Conservation (phyloP, 2,113 vertebrate species). For the Melanostigma gelatinosum region DNA sequence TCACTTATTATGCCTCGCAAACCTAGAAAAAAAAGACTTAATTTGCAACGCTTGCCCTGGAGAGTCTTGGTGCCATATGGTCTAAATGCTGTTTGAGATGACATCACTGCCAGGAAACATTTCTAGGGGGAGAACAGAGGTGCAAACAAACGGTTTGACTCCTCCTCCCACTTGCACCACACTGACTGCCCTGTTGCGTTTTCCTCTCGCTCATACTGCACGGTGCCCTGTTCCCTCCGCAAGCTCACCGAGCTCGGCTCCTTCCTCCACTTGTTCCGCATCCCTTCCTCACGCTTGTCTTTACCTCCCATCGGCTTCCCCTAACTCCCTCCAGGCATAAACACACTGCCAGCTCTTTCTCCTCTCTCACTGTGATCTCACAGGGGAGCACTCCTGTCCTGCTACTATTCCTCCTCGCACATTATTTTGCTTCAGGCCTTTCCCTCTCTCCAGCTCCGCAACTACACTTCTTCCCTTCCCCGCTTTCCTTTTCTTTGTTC, state of each 20-base stretch:
- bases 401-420: constrained; percentile 49
- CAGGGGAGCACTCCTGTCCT: constrained; percentile 66
- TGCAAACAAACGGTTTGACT: constrained; percentile 18
- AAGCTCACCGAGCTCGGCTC: constrained; percentile 38
- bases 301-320: constrained; percentile 52
- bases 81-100: constrained; percentile 42
- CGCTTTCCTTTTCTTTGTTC: background rate
- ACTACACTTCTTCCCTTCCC: constrained; percentile 14
- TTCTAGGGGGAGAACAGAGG: constrained; percentile 27
- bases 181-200: constrained; percentile 21
- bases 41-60: constrained; percentile 16
- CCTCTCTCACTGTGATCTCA: constrained; percentile 65
- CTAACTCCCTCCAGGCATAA: constrained; percentile 63
- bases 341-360: constrained; percentile 50
- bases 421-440: constrained; percentile 56
- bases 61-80: constrained; percentile 25
- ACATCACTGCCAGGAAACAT: constrained; percentile 33
- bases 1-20: background rate
- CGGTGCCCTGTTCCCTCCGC: constrained; percentile 8
- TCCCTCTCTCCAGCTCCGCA: constrained; percentile 26
- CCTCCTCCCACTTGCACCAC: background rate
- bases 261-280: constrained; percentile 29
- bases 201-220: constrained; percentile 16
- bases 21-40: background rate
- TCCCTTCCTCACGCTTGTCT: constrained; percentile 32